A percentile compares a stretch with the other conserved stretches of the same genome.
Evolutionary conservation across 2,113 vertebrate genomes (phyloP).

Genomic region (Tachysurus fulvidraco): DNA sequence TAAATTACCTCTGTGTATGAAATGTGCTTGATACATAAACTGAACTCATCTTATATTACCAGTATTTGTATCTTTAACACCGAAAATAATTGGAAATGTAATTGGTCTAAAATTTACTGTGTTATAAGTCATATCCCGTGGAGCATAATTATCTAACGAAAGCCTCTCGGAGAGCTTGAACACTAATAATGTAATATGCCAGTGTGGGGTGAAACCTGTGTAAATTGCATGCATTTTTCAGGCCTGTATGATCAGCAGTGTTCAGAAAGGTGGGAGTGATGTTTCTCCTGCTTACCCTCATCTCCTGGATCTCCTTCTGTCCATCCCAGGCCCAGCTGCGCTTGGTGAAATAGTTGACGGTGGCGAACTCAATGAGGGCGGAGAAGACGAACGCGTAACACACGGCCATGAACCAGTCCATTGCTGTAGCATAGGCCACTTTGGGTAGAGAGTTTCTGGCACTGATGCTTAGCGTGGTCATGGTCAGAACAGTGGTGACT

Average conservation of each 20-base stretch:
- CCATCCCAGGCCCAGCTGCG: slow-evolving; percentile 99
- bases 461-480: slow-evolving; percentile 99
- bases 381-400: slow-evolving; percentile 99
- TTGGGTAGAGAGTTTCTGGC: slow-evolving; percentile 98
- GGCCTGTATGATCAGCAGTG: background rate
- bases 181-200: background rate
- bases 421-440: slow-evolving; percentile 98
- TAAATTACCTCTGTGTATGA: background rate
- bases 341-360: slow-evolving; percentile 99
- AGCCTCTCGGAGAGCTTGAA: background rate
- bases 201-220: background rate
- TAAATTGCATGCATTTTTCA: background rate
- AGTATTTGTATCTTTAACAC: background rate
- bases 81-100: background rate
- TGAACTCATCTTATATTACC: background rate
- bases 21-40: background rate
- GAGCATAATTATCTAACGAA: background rate
- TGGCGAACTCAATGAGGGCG: slow-evolving; percentile 98
- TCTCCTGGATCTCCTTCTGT: slow-evolving; percentile 92
- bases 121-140: background rate
- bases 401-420: slow-evolving; percentile 99
- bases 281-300: slow-evolving; percentile 81
- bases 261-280: background rate
- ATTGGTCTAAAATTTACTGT: background rate
- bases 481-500: slow-evolving; percentile 97